These are phyloP conservation scores for Phrynosoma platyrhinos DNA, from an alignment of 2,113 vertebrate genomes.

Conservation along the genomic window DNA sequence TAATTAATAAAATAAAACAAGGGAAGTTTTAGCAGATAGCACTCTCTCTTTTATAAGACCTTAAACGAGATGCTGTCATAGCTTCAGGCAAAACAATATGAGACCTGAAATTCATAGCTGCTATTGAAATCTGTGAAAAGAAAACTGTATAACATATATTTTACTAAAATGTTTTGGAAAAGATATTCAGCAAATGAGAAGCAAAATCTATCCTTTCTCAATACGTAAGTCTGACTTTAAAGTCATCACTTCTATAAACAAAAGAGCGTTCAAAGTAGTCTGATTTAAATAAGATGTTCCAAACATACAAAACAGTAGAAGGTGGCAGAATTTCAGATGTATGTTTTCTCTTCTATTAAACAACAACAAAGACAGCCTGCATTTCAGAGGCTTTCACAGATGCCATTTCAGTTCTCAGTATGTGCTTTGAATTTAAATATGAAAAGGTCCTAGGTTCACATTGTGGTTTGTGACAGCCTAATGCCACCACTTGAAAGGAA, in stretches of 20 bases:
- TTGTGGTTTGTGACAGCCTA: neutral
- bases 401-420: accelerated
- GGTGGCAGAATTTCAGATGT: neutral
- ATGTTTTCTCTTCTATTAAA: neutral
- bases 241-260: neutral
- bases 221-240: neutral
- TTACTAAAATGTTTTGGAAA: neutral
- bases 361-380: constrained; percentile 43
- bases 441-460: neutral
- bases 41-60: neutral
- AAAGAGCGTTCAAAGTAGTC: neutral
- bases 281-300: neutral
- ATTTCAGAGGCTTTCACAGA: neutral
- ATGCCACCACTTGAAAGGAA: neutral
- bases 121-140: neutral
- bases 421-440: accelerated
- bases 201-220: neutral
- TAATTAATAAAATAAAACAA: neutral
- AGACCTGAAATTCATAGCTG: neutral
- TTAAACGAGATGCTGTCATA: neutral
- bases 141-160: neutral
- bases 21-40: neutral
- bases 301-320: neutral
- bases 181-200: neutral
- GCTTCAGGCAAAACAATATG: neutral